Evolutionary conservation across 2,888 invertebrate genomes (phyloP), one percentile per base, ranked within the genome.

Genomic region (Proisotoma minuta): DNA sequence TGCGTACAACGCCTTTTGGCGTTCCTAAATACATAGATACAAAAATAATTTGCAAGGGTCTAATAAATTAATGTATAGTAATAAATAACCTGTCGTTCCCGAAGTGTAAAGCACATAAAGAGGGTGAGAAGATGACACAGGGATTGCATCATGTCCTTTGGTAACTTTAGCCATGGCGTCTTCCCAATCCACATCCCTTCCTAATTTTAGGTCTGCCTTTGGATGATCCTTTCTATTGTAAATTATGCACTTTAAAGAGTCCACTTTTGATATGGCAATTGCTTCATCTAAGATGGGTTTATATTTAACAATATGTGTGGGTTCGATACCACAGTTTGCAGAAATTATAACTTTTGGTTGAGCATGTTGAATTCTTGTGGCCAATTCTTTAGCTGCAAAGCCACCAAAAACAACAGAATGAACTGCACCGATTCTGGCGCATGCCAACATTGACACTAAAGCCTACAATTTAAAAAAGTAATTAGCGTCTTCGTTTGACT

Each of bases 391-490:
- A 0, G 94, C 89, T 0, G 94, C 93, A 72, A 78, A 77, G 87
- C 89, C 92, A 76, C 95, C 96, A 79, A 96, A 96, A 0, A 96
- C 95, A 0, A 95, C 89, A 0, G 92, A 92, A 77, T 96, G 95
- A n/a, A 92, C 82, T 1, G 92, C 95, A 0, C 95, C 96, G 10
- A 95, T 80, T 50, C 96, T 84, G 2, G 94, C 88, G 78, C 96
- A 97, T 3, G 96, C 97, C 72, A 99, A 81, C 89, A 98, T 91
- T 48, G 91, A 87, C 50, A 97, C 85, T 0, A 92, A 87, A 29
- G 95, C 34, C 34, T 34, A 10, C 15, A 10, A 34, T 34, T 10
- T 15, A 34, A 15, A 34, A 34, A 34, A 10, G n/a, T n/a, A n/a
- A n/a, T n/a, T n/a, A n/a, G n/a, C n/a, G n/a, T n/a, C n/a, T n/a